Percentiles rank a stretch among this genome's conserved stretches.
Evolutionary conservation across 2,113 vertebrate species (phyloP).

Genomic region (Macquaria australasica): DNA sequence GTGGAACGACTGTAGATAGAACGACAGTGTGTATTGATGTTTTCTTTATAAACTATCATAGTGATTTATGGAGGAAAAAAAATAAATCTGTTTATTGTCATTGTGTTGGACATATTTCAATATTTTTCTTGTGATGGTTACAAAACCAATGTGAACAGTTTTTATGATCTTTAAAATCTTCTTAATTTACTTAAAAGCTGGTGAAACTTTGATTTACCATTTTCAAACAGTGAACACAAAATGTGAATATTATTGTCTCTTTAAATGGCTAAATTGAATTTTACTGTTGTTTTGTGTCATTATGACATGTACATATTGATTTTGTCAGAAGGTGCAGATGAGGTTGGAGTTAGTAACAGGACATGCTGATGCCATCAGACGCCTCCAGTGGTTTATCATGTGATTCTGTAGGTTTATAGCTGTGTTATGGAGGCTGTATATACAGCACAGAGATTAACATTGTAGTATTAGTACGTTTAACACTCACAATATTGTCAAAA

Average conservation of each 20-base stretch:
- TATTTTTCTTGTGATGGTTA: conserved; percentile 81
- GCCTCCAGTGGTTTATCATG: conserved; percentile 59
- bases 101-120: conserved; percentile 81
- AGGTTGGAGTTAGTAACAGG: conserved; percentile 19
- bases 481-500: conserved; percentile 52
- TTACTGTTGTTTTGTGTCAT: conserved; percentile 76
- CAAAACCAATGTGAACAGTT: conserved; percentile 65
- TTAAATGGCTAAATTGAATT: conserved; percentile 66
- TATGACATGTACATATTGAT: conserved; percentile 76
- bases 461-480: conserved; percentile 64
- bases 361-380: conserved; percentile 42
- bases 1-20: conserved; percentile 78
- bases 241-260: conserved; percentile 73
- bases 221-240: conserved; percentile 60
- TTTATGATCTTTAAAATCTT: conserved; percentile 69
- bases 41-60: conserved; percentile 75
- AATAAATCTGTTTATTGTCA: conserved; percentile 64
- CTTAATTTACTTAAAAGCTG: conserved; percentile 52
- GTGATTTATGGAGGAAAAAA: conserved; percentile 69
- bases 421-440: conserved; percentile 62
- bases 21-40: conserved; percentile 65
- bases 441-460: conserved; percentile 57
- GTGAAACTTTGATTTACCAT: conserved; percentile 61
- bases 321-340: conserved; percentile 53
- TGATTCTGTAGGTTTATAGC: conserved; percentile 56